Conservation (phyloP, 2,797 vertebrate species). For the Crenuchus spilurus region DNA sequence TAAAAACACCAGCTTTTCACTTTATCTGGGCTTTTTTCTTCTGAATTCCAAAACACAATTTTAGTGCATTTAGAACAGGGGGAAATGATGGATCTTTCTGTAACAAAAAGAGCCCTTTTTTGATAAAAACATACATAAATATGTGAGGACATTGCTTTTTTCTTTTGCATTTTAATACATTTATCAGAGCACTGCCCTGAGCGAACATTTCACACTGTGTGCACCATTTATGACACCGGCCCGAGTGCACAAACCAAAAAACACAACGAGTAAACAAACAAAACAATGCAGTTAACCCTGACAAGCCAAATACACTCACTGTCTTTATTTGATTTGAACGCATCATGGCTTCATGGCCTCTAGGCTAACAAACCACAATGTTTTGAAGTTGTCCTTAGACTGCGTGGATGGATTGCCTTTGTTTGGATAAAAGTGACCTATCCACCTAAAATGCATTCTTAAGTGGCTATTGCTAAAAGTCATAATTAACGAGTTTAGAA, state of each 20-base stretch:
- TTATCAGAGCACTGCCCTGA: neutral
- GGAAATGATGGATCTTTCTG: no score
- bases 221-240: slow-evolving; percentile 9
- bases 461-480: no score
- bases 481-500: no score
- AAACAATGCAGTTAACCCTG: neutral
- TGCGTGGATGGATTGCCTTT: slow-evolving; percentile 60
- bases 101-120: no score
- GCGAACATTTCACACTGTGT: neutral
- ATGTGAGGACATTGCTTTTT: no score
- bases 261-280: slow-evolving; percentile 48
- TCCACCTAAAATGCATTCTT: no score
- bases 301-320: neutral
- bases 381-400: slow-evolving; percentile 5
- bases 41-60: slow-evolving; percentile 15
- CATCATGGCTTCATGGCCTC: neutral
- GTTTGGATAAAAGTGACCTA: neutral
- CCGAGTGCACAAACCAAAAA: slow-evolving; percentile 60
- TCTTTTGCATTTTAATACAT: no score
- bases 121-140: no score
- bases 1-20: slow-evolving; percentile 21
- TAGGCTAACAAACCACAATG: neutral
- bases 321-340: neutral
- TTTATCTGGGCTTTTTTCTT: neutral
- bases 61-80: neutral